Evolutionary conservation across 2,888 invertebrate genomes (phyloP).

Genomic region (Acanthosepion lycidas): DNA sequence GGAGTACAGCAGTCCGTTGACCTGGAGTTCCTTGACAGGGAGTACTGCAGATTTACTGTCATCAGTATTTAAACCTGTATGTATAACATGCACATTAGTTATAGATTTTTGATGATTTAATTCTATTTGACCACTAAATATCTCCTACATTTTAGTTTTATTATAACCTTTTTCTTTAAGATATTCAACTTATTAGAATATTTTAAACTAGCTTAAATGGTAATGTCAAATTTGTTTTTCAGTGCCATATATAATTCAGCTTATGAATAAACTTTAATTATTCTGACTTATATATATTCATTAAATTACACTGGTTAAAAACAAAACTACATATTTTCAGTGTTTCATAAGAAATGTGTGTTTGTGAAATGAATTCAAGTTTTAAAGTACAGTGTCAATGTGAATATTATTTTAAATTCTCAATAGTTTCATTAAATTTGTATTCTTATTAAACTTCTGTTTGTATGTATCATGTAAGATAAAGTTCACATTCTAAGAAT

Average conservation of each 20-base stretch:
- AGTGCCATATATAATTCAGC: too few relatives aligned
- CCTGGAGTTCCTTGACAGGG: slow-evolving; percentile 38
- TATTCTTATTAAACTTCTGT: background rate
- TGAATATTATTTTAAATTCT: background rate
- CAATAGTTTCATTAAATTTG: background rate
- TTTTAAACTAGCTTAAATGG: background rate
- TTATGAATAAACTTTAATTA: too few relatives aligned
- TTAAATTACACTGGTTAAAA: too few relatives aligned
- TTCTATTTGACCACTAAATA: background rate
- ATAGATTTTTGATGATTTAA: background rate
- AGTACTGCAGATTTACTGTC: slow-evolving; percentile 45
- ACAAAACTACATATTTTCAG: too few relatives aligned
- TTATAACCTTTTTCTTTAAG: background rate
- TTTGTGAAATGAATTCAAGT: background rate
- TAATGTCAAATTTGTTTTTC: background rate
- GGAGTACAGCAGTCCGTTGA: slow-evolving; percentile 46
- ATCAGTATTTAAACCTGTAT: slow-evolving; percentile 45
- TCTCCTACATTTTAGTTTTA: background rate
- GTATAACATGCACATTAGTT: slow-evolving; percentile 42
- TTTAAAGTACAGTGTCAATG: background rate
- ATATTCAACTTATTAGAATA: background rate
- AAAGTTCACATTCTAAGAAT: background rate
- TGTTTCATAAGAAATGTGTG: too few relatives aligned
- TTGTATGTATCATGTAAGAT: background rate
- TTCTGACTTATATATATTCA: too few relatives aligned